Evolutionary conservation across 2,113 vertebrate genomes (phyloP), one percentile per base, ranked within the genome.

Genomic region (Vimba vimba): DNA sequence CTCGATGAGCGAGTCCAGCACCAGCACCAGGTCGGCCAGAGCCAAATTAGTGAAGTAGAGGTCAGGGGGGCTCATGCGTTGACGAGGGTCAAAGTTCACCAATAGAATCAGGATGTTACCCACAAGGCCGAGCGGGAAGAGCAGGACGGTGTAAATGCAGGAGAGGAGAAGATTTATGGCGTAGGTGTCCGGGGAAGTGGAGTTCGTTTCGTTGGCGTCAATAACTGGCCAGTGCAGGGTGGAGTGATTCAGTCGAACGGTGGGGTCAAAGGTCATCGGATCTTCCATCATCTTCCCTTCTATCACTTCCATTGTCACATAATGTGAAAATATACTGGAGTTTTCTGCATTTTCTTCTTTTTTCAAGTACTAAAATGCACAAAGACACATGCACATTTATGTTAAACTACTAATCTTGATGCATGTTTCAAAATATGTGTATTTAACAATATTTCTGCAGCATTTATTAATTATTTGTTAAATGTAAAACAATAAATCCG

Each of bases 31-130:
- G 79, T 98, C 97, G 0, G 97, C 97, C 0, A 93, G 95, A 0
- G 97, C 97, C 33, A 98, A 94, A 88, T 98, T 98, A 84, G 96
- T 95, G 73, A 97, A 98, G 90, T 98, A 98, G 36, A 97, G 93
- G 88, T 98, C 97, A 0, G 97, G 97, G 25, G 96, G 90, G 0
- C 95, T 95, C 95, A 97, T 94, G 87, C 91, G 96, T 36, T 96
- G 96, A 0, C 93, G 91, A 89, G 96, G 94, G 89, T 94, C 92
- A 84, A 98, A 92, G 92, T 98, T 98, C 57, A 98, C 96, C 57
- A 95, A 93, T 52, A 98, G 87, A 87, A 98, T 98, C 57, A 98
- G 95, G 83, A 97, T 92, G 91, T 98, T 98, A n/a, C 97, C 97
- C 19, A 97, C 89, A 1, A 99, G 96, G 66, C 97, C 97, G 0